Percentiles rank a stretch among this genome's conserved stretches.
Evolutionary conservation across 2,888 invertebrate species (phyloP).

Genomic region (Xestia rhomboidea): DNA sequence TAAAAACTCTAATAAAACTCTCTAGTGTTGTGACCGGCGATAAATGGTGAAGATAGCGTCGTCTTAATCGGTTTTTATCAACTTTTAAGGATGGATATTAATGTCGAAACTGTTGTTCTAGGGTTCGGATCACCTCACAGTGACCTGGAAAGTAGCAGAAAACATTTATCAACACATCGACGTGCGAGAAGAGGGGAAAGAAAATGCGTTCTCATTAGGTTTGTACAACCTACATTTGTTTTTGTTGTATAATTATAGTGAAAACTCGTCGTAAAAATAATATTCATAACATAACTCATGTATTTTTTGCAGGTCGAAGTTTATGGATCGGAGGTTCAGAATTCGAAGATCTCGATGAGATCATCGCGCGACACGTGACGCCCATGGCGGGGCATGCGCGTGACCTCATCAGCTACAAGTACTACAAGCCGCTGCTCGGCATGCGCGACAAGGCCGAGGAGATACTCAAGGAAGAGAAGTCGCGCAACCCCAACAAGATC

Average conservation of each 20-base stretch:
- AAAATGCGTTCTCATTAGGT: constrained; percentile 98
- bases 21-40: neutral
- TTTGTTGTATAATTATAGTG: neutral
- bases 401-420: constrained; percentile 97
- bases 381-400: constrained; percentile 98
- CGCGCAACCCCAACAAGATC: constrained; percentile 96
- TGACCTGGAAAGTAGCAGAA: constrained; percentile 99
- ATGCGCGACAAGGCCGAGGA: constrained; percentile 97
- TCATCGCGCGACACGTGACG: constrained; percentile 98
- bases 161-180: constrained; percentile 99
- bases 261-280: too few species aligned
- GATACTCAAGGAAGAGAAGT: constrained; percentile 96
- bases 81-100: neutral
- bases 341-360: constrained; percentile 99
- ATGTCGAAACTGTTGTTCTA: constrained; percentile 66
- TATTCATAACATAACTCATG: neutral
- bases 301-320: constrained; percentile 83
- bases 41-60: neutral
- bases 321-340: constrained; percentile 97
- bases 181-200: constrained; percentile 98
- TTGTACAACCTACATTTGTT: constrained; percentile 74
- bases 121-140: constrained; percentile 98
- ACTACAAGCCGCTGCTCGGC: constrained; percentile 95
- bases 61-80: neutral
- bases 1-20: neutral